These are phyloP conservation scores for Phasia obesa DNA, from an alignment of 2,888 invertebrate genomes.

Conservation along the genomic window DNA sequence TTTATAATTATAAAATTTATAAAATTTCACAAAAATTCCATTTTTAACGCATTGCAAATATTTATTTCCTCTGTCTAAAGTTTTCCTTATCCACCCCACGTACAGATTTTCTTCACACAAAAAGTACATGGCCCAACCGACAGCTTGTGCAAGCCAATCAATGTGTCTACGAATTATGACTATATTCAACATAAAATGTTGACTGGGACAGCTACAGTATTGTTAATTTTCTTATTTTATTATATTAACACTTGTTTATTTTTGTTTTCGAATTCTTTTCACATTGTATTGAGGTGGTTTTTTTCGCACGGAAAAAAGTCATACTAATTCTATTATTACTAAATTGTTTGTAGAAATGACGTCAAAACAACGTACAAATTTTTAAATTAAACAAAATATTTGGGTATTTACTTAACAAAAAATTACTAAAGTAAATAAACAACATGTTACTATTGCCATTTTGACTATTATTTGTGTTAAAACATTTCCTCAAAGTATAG, in stretches of 20 bases:
- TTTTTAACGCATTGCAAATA: too few relatives aligned
- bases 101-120: too few relatives aligned
- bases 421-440: neutral
- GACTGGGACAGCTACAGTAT: too few relatives aligned
- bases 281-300: neutral
- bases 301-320: conserved; percentile 21
- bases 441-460: neutral
- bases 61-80: too few relatives aligned
- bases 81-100: too few relatives aligned
- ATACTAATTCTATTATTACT: neutral
- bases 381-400: conserved; percentile 22
- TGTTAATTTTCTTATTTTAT: conserved; percentile 6
- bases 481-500: too few relatives aligned
- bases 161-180: too few relatives aligned
- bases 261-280: conserved; percentile 2
- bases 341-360: conserved; percentile 28
- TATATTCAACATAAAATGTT: too few relatives aligned
- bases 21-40: too few relatives aligned
- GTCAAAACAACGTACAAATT: conserved; percentile 34
- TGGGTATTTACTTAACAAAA: conserved; percentile 6
- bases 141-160: too few relatives aligned
- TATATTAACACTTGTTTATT: conserved; percentile 37
- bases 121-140: too few relatives aligned
- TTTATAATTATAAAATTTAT: too few relatives aligned
- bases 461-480: neutral